Conservation (phyloP, 2,888 invertebrate species). For the Oscheius sp. region DNA sequence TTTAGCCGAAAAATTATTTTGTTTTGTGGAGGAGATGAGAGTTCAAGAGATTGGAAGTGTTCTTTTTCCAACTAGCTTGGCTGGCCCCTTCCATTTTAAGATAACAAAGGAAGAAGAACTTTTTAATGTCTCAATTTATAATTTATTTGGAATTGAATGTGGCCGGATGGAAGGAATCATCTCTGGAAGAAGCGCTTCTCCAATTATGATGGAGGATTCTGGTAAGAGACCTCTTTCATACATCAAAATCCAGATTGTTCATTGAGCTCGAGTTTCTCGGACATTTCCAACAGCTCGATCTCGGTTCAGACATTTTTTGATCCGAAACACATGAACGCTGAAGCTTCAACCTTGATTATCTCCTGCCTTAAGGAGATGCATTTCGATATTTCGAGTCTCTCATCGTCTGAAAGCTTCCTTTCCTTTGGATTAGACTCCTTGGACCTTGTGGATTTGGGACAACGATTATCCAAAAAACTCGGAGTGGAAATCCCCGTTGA, state of each 20-base stretch:
- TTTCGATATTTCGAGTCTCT: neutral
- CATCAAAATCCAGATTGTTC: too few species aligned
- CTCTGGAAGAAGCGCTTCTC: neutral
- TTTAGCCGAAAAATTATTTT: neutral
- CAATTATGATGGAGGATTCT: neutral
- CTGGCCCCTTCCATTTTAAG: conserved; percentile 6
- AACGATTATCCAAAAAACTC: neutral
- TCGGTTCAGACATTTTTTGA: neutral
- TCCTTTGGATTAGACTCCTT: conserved; percentile 26
- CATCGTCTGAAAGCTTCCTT: neutral
- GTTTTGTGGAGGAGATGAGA: neutral
- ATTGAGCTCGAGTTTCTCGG: too few species aligned
- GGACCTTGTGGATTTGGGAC: conserved; percentile 21
- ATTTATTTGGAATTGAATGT: conserved; percentile 17
- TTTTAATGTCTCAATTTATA: conserved; percentile 14
- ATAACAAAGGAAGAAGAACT: neutral
- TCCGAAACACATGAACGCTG: neutral
- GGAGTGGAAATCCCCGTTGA: neutral
- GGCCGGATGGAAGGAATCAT: conserved; percentile 8
- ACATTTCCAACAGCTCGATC: neutral
- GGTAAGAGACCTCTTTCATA: too few species aligned
- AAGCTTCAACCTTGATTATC: neutral
- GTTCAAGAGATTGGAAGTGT: neutral
- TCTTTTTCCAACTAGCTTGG: conserved; percentile 11
- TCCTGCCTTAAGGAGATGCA: conserved; percentile 3